Percentiles rank a stretch among this genome's conserved stretches.
Conservation (phyloP, 2,797 vertebrate genomes). For the Ceryle rudis region DNA sequence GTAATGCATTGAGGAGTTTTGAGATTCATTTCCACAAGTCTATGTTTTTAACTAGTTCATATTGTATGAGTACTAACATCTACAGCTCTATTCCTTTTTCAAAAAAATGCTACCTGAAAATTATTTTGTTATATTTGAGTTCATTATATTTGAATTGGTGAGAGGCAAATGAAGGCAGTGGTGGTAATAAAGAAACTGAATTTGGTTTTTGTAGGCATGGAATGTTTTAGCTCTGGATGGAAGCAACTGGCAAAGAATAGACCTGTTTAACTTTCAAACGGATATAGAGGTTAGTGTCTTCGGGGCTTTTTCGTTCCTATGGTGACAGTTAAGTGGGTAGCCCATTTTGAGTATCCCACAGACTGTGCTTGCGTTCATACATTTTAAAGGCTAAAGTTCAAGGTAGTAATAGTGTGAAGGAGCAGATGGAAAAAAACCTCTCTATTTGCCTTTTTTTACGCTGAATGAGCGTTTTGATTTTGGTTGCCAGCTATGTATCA, state of each 20-base stretch:
- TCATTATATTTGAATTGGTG: neutral
- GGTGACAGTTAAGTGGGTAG: neutral
- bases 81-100: neutral
- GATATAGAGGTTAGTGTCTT: constrained; percentile 91
- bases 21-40: neutral
- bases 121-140: neutral
- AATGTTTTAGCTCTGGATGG: constrained; percentile 95
- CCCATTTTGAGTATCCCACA: neutral
- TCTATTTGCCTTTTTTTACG: neutral
- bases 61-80: neutral
- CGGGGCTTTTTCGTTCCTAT: neutral
- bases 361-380: neutral
- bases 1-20: neutral
- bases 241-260: constrained; percentile 98
- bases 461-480: neutral
- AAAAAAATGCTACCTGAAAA: neutral
- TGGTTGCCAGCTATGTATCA: neutral
- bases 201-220: constrained; percentile 85
- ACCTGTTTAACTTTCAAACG: constrained; percentile 97
- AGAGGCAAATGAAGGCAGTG: neutral
- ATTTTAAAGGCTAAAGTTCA: neutral
- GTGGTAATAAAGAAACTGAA: neutral
- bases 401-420: neutral
- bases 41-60: neutral
- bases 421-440: neutral